Evolutionary conservation across 2,797 vertebrate genomes (phyloP).

Genomic region (Allobates femoralis): DNA sequence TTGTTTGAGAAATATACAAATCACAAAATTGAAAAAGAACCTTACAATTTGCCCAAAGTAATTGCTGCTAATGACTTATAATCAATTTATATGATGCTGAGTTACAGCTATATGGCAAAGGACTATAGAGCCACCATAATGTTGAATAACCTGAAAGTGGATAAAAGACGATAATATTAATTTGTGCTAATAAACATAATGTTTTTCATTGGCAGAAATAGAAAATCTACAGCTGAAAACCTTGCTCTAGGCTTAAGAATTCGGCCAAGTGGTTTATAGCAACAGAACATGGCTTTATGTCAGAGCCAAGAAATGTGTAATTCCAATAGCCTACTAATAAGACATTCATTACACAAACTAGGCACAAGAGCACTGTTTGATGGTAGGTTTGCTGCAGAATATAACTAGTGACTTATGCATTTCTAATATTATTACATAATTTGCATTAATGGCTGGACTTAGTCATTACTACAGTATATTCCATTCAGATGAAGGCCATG

Average conservation of each 20-base stretch:
- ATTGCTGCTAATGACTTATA: conserved; percentile 39
- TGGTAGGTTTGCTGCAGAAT: neutral
- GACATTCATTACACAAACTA: neutral
- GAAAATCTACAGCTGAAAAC: conserved; percentile 3
- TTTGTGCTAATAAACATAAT: conserved; percentile 14
- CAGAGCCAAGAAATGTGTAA: neutral
- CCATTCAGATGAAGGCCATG: neutral
- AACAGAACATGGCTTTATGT: conserved; percentile 11
- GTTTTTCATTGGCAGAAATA: neutral
- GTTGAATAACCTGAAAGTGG: conserved; percentile 18
- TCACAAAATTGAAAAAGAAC: conserved; percentile 12
- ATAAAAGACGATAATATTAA: neutral
- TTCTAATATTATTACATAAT: neutral
- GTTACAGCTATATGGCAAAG: conserved; percentile 13
- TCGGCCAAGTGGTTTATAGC: conserved; percentile 3
- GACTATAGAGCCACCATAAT: conserved; percentile 26
- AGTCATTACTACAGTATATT: neutral
- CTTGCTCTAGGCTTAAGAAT: conserved; percentile 2
- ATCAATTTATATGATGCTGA: conserved; percentile 8
- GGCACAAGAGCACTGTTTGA: neutral
- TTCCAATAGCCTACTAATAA: neutral
- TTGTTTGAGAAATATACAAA: conserved; percentile 3
- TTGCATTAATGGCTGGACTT: neutral
- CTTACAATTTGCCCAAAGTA: neutral
- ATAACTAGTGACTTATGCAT: neutral